Evolutionary conservation across 2,888 invertebrate species (phyloP).

Genomic region (Spodoptera exigua): DNA sequence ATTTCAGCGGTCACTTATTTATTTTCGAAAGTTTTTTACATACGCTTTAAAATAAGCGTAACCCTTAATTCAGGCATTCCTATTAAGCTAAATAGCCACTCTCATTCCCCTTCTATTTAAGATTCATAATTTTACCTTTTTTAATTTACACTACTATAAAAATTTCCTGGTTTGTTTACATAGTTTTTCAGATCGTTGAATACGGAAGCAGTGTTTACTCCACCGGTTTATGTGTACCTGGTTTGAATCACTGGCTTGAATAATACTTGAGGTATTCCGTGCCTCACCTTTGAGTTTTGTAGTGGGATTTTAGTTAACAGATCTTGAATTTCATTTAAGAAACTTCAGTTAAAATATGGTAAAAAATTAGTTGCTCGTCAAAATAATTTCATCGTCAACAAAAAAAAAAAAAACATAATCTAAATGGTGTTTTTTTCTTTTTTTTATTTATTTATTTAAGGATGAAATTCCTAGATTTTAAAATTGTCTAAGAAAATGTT

Average conservation of each 20-base stretch:
- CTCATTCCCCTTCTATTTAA: conserved; percentile 22
- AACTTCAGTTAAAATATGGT: too few species aligned
- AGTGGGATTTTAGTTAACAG: neutral
- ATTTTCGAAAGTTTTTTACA: too few species aligned
- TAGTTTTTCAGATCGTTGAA: conserved; percentile 39
- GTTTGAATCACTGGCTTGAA: conserved; percentile 11
- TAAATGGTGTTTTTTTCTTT: too few species aligned
- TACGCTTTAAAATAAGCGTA: too few species aligned
- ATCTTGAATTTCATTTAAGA: too few species aligned
- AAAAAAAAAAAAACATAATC: too few species aligned
- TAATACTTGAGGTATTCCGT: neutral
- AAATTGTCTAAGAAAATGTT: too few species aligned
- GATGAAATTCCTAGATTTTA: too few species aligned
- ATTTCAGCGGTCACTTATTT: too few species aligned
- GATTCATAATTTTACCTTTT: conserved; percentile 6
- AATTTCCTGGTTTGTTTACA: conserved; percentile 34
- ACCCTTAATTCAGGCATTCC: conserved; percentile 2
- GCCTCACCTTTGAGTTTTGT: conserved; percentile 2
- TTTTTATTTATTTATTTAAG: too few species aligned
- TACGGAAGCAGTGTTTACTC: conserved; percentile 16
- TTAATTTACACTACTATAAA: conserved; percentile 33
- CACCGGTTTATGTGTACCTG: conserved; percentile 8
- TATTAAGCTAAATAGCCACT: conserved; percentile 17
- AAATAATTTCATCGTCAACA: too few species aligned
- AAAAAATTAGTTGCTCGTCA: too few species aligned